These are phyloP conservation scores for Charanyca ferruginea DNA, from an alignment of 2,888 invertebrate genomes.

Conservation along the genomic window DNA sequence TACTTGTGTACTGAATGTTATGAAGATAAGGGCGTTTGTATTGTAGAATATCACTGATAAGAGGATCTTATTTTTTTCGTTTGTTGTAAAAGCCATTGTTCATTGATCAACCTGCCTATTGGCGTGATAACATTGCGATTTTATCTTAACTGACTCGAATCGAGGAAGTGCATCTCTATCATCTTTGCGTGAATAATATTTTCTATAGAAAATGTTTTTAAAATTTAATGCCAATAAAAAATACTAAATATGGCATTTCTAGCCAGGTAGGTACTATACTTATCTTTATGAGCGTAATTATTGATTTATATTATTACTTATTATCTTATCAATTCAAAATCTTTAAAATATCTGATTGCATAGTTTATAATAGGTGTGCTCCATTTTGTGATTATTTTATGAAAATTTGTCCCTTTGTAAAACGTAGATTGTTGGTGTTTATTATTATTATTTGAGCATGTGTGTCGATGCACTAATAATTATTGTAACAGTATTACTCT, in stretches of 20 bases:
- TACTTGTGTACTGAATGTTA: constrained; percentile 24
- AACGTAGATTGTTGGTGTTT: background rate
- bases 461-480: background rate
- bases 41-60: constrained; percentile 16
- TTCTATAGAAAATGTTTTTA: too few species aligned
- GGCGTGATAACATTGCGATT: background rate
- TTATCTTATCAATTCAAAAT: constrained; percentile 37
- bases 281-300: constrained; percentile 3
- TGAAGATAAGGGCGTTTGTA: constrained; percentile 33
- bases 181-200: background rate
- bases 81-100: constrained; percentile 15
- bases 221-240: too few species aligned
- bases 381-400: constrained; percentile 14
- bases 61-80: constrained; percentile 15
- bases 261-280: background rate
- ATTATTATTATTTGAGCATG: background rate
- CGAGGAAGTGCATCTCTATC: background rate
- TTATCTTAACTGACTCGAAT: background rate
- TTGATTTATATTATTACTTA: constrained; percentile 5
- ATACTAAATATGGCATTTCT: too few species aligned
- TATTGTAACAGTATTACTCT: background rate
- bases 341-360: background rate
- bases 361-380: constrained; percentile 23
- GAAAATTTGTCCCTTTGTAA: background rate
- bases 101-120: constrained; percentile 3